These are phyloP conservation scores for Trissonchulus latispiculum DNA, from an alignment of 2,888 invertebrate genomes.

Conservation along the genomic window DNA sequence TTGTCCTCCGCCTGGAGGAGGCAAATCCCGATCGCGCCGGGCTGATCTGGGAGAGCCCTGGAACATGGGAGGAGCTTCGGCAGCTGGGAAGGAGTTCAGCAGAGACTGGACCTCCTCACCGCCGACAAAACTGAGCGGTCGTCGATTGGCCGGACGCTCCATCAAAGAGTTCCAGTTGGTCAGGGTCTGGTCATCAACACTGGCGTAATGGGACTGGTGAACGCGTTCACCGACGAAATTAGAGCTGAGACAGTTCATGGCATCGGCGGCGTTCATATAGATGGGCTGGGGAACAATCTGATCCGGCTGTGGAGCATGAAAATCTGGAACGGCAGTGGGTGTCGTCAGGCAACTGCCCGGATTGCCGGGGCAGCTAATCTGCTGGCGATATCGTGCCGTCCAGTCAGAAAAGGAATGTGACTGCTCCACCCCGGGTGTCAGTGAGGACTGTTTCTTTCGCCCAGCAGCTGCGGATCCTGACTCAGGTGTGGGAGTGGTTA, in stretches of 20 bases:
- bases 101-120: neutral
- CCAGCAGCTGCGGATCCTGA: too few relatives aligned
- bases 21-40: too few relatives aligned
- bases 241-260: neutral
- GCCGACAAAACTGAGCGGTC: slow-evolving; percentile 19
- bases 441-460: too few relatives aligned
- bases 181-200: neutral
- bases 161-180: neutral
- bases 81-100: neutral
- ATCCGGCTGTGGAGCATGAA: slow-evolving; percentile 16
- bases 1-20: neutral
- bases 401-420: neutral
- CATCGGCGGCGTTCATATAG: slow-evolving; percentile 17
- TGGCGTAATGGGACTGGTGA: neutral
- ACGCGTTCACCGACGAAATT: neutral
- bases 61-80: neutral
- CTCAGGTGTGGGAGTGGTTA: neutral
- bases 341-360: too few relatives aligned
- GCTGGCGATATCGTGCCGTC: too few relatives aligned
- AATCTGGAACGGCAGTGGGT: neutral
- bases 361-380: too few relatives aligned
- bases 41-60: neutral
- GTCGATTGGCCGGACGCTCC: neutral
- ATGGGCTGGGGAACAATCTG: slow-evolving; percentile 22
- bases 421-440: neutral